Evolutionary conservation across 1,140 invertebrate genomes (phyloP), one percentile per base, ranked within the genome.

Genomic region (Coenobita brevimanus): DNA sequence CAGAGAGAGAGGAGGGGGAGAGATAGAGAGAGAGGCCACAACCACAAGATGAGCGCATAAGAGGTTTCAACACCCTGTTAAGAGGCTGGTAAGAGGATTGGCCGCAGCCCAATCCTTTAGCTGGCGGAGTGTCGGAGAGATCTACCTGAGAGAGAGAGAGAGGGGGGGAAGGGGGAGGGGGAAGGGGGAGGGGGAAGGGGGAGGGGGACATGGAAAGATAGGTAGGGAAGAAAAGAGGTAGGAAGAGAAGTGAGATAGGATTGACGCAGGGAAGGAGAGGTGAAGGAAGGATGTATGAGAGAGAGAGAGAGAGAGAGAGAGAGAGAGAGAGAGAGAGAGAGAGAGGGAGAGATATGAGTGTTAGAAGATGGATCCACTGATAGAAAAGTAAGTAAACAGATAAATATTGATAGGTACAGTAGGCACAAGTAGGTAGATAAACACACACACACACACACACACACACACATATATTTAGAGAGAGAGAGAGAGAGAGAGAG

Each of bases 51-150:
- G 78, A 54, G 27, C 41, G 24, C 36, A 60, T 81, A 81, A 81
- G 57, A 81, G 78, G 57, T 81, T 81, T 62, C 78, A 81, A 81
- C 78, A 81, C 78, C 54, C 78, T 81, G 15, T 79, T 81, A 81
- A 81, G 57, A 38, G 54, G 30, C 21, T 62, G 13, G 10, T 81
- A 81, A 81, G 78, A 81, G 57, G 78, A 27, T 64, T 81, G 17
- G 6, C 57, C 27, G 78, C 67, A 41, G 62, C 78, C 67, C 57
- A 60, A 81, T n/a, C 78, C 78, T 57, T 24, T 33, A 57, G 54
- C 10, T 13, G 54, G 54, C 10, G 54, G 54, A 57, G 54, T 10
- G n/a, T 30, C 36, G 67, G 41, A 71, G 33, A 27, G 67, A 38
- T 38, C 67, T 38, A 33, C 67, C 33, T 71, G 67, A 71, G 67